Base-by-base conservation (phyloP, 2,888 invertebrate genomes). In the Neria commutata region DNA sequence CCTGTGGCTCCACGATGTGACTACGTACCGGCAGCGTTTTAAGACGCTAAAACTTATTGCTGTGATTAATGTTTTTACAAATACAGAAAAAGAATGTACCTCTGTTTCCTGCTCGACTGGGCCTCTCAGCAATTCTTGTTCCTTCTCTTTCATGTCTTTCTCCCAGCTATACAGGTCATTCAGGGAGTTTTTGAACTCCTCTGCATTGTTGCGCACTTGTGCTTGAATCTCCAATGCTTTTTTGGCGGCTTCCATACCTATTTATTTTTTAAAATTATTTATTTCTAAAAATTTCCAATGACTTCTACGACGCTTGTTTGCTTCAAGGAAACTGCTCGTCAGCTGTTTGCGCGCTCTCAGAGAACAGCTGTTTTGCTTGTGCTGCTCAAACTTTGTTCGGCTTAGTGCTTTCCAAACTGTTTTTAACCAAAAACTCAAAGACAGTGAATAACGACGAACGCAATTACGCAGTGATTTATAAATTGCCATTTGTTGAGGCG, bases 111-210 rank as follows among this genome's bases (percentile, higher is more conserved):
- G 55, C n/a, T 66, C 60, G 17, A 53, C 57, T 21, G 72, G 63
- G 16, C 65, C 61, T 21, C 54, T 61, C 57, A 69, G 65, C 21
- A 79, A 54, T 47, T 75, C 66, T 49, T 70, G 70, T 54, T 81
- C 81, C 53, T 78, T 78, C 55, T 67, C 70, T 63, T 81, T 82
- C 14, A 81, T 77, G 56, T 81, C 79, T 54, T 76, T 76, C 54
- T 81, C 77, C 81, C 82, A 81, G 48, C 67, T 74, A 42, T 71
- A 75, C 11, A 82, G 59, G 47, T 81, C 79, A 24, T 72, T 75
- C 0, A 80, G 62, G 8, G 72, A 67, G 40, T 59, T 76, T 46
- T 73, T 72, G 17, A 76, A 63, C 10, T 76, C 78, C 8, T 69
- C 70, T 6, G 78, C 74, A 51, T 75, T 77, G 29, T 72, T 71